Percentiles rank a stretch among this genome's conserved stretches.
These are phyloP conservation scores for Chiroxiphia lanceolata DNA, from an alignment of 2,797 vertebrate genomes.

Conservation along the genomic window DNA sequence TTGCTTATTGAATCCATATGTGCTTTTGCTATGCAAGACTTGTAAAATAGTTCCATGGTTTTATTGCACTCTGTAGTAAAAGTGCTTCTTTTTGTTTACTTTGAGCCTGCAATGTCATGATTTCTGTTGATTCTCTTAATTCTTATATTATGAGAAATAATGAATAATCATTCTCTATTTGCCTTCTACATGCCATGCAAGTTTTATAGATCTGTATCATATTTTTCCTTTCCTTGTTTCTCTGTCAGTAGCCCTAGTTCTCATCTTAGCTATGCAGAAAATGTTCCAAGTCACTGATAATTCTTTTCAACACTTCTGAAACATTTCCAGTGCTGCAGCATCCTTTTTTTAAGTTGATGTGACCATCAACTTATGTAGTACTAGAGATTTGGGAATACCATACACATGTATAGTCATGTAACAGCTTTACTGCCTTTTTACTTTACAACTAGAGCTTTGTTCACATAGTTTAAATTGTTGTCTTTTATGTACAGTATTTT, in stretches of 20 bases:
- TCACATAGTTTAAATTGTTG: not conserved
- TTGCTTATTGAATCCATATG: not conserved
- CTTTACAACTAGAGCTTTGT: not conserved
- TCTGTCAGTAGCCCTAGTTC: not conserved
- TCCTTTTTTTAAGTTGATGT: not conserved
- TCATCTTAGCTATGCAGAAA: not conserved
- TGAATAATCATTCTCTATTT: not conserved
- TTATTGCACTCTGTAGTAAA: not conserved
- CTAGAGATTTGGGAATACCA: not conserved
- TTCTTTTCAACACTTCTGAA: not conserved
- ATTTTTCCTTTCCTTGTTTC: not conserved
- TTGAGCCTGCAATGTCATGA: not conserved
- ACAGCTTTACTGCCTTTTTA: not conserved
- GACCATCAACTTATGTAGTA: not conserved
- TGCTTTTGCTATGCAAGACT: not conserved
- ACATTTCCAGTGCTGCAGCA: not conserved
- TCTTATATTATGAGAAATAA: not conserved
- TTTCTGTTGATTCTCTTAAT: constrained; percentile 16
- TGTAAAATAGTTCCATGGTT: not conserved
- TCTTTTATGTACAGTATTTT: not conserved
- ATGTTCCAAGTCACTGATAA: not conserved
- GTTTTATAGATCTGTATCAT: not conserved
- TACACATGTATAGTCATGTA: not conserved
- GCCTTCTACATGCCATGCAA: not conserved
- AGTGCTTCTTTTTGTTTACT: not conserved